Evolutionary conservation across 2,888 invertebrate species (phyloP).

Genomic region (Xestobium rufovillosum): DNA sequence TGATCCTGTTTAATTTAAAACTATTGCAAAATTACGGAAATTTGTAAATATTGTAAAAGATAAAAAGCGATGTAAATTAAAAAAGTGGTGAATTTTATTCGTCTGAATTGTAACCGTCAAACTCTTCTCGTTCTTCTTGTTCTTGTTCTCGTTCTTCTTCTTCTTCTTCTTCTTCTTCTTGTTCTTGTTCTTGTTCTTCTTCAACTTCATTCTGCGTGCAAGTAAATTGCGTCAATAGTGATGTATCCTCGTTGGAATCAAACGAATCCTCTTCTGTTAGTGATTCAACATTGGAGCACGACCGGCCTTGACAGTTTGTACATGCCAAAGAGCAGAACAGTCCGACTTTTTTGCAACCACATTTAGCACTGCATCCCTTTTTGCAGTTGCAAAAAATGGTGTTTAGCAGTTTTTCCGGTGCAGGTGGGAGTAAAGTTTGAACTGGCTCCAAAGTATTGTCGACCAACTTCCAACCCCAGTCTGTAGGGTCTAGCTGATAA

Average conservation of each 20-base stretch:
- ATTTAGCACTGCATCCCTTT: slow-evolving; percentile 10
- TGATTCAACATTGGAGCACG: slow-evolving; percentile 3
- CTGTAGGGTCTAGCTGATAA: slow-evolving; percentile 21
- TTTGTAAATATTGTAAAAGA: too few relatives aligned
- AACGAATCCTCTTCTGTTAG: neutral
- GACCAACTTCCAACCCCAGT: slow-evolving; percentile 28
- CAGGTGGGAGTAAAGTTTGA: slow-evolving; percentile 12
- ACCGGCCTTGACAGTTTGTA: neutral
- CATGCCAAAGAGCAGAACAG: slow-evolving; percentile 1
- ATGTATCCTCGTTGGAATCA: slow-evolving; percentile 1
- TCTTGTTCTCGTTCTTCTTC: too few relatives aligned
- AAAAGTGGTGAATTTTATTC: too few relatives aligned
- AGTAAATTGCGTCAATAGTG: too few relatives aligned
- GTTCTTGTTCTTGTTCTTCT: too few relatives aligned
- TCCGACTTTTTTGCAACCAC: slow-evolving; percentile 7
- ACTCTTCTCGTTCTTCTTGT: too few relatives aligned
- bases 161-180: too few relatives aligned
- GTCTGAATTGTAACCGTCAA: too few relatives aligned
- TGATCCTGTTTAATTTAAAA: too few relatives aligned
- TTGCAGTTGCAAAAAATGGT: slow-evolving; percentile 12
- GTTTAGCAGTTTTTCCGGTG: slow-evolving; percentile 13
- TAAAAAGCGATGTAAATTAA: too few relatives aligned
- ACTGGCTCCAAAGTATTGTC: slow-evolving; percentile 17
- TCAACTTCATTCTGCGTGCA: too few relatives aligned
- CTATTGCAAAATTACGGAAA: too few relatives aligned